phyloP scores from a whole-genome alignment of 53 echinoderm and acorn worm species.

The Echinarachnius parma region DNA sequence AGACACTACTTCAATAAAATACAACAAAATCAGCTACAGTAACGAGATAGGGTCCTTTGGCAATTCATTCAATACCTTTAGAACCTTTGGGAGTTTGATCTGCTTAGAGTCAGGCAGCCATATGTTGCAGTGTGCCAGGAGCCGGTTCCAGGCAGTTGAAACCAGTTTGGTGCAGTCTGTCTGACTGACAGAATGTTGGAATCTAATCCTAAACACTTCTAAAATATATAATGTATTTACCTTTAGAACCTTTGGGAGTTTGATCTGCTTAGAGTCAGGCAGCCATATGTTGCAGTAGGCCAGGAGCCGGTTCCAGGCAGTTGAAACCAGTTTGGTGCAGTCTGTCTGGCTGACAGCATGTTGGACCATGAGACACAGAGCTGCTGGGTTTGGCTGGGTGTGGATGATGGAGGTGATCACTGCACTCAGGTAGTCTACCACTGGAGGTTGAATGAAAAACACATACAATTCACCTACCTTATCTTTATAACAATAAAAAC shows the following conservation, averaged over 20 bases:
- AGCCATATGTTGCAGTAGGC: slow-evolving; percentile 39
- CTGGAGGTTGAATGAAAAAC: background rate
- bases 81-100: slow-evolving; percentile 18
- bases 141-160: slow-evolving; percentile 8
- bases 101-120: slow-evolving; percentile 13
- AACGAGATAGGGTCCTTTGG: no score
- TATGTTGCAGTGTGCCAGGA: slow-evolving; percentile 34
- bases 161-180: background rate
- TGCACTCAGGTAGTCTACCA: slow-evolving; percentile 24
- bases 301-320: slow-evolving; percentile 22
- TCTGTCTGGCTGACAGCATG: background rate
- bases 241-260: slow-evolving; percentile 21
- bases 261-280: background rate
- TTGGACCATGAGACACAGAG: slow-evolving; percentile 16
- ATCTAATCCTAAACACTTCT: no score
- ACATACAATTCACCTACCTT: no score
- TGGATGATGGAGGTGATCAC: slow-evolving; percentile 34
- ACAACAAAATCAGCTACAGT: no score
- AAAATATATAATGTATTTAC: no score
- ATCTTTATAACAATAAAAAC: no score
- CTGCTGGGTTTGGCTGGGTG: slow-evolving; percentile 22
- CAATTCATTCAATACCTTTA: no score
- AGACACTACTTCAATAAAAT: no score
- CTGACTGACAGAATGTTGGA: background rate
- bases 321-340: background rate